phyloP scores from a whole-genome alignment of 2,888 invertebrate genomes.

The Drosophila cognata region DNA sequence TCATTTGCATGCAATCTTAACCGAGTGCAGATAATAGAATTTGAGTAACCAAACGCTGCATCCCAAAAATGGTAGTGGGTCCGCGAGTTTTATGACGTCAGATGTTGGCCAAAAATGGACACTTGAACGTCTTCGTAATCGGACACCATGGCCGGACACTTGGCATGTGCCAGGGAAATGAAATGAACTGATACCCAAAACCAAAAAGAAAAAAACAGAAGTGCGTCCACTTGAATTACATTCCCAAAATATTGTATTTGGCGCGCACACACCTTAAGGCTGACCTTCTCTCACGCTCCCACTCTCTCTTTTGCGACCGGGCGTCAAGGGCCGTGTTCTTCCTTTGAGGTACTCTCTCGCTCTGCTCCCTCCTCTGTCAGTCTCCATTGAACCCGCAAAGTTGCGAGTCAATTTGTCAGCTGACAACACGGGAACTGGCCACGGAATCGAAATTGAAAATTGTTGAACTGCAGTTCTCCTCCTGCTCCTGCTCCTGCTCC shows the following conservation, averaged over 20 bases:
- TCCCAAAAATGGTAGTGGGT: constrained; percentile 21
- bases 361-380: neutral
- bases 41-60: constrained; percentile 36
- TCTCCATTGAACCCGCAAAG: constrained; percentile 46
- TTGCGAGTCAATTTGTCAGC: constrained; percentile 75
- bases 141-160: constrained; percentile 59
- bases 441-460: constrained; percentile 64
- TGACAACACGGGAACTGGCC: constrained; percentile 1
- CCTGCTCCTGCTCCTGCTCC: neutral
- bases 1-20: neutral
- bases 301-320: constrained; percentile 13
- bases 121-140: constrained; percentile 68
- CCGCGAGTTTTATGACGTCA: constrained; percentile 53
- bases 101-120: constrained; percentile 30
- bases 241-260: constrained; percentile 52
- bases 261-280: constrained; percentile 33
- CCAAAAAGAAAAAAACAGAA: constrained; percentile 70
- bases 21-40: neutral
- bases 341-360: constrained; percentile 45
- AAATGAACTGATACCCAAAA: constrained; percentile 60
- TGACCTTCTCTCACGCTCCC: constrained; percentile 25
- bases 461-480: constrained; percentile 40
- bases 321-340: constrained; percentile 76
- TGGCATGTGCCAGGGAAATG: constrained; percentile 78
- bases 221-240: constrained; percentile 78